Evolutionary conservation across 1,140 invertebrate genomes (phyloP), one percentile per base, ranked within the genome.

Genomic region (Pseudomyrmex sp.): DNA sequence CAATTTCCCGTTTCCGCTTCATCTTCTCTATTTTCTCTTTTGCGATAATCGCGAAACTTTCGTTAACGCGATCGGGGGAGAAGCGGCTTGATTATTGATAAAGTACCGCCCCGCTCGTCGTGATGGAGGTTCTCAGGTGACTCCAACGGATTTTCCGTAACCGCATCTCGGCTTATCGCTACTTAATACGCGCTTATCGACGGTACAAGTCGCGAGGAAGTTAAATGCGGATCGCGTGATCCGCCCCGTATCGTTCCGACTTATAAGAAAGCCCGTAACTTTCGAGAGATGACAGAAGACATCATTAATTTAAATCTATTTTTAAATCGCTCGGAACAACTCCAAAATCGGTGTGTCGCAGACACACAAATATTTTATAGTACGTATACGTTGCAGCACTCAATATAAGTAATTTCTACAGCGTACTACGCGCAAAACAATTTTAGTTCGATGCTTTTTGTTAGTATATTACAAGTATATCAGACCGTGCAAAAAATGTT

Each of bases 81-180:
- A 23, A 58, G 15, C 20, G 20, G 35, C 69, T 80, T 80, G 66
- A 70, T 80, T 80, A 80, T 80, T 80, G 54, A 80, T 70, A 72
- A 80, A 65, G 12, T 72, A 26, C 44, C 44, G 12, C 54, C 35
- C 35, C 35, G 35, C 35, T 35, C 35, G 44, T 1, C 15, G 54
- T 48, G 54, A 80, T 8, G 62, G 20, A 50, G 2, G 4, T 56
- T 23, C 44, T 61, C 56, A 54, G 15, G 5, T 70, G 56, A 72
- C 54, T 80, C 52, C 15, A 59, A 18, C 35, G 54, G 66, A 80
- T 80, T 80, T 61, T 80, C n/a, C 76, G 20, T 59, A 79, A 79
- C 54, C 15, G 20, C 65, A 18, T 12, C 35, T 35, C 23, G 61
- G 13, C 61, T 77, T 68, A 68, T 68, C 50, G 15, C 18, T 80